Conservation (phyloP, 2,113 vertebrate genomes). For the Phasianus colchicus region DNA sequence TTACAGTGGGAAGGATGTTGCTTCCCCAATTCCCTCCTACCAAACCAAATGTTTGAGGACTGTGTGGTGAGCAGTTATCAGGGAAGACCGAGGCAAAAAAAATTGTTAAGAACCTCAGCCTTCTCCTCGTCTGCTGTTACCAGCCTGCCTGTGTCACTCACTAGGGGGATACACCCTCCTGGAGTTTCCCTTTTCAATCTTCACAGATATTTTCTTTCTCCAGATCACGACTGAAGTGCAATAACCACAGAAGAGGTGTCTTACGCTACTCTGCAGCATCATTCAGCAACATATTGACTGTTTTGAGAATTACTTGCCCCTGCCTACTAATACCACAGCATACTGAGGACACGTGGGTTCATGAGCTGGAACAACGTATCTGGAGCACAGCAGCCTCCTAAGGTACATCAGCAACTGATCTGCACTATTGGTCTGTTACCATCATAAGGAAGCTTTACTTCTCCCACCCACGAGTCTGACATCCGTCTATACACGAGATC, state of each 20-base stretch:
- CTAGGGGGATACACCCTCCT: no score
- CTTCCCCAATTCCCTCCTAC: no score
- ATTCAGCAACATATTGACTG: neutral
- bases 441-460: neutral
- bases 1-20: no score
- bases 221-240: no score
- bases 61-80: no score
- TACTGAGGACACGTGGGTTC: rapidly evolving
- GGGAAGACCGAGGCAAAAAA: no score
- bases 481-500: neutral
- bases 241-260: no score
- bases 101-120: no score
- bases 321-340: neutral
- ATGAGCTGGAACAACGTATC: rapidly evolving
- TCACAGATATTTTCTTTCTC: neutral
- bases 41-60: no score
- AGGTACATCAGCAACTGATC: neutral
- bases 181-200: no score
- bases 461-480: neutral
- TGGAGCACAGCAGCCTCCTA: neutral
- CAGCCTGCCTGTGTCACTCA: no score
- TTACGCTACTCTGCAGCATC: neutral
- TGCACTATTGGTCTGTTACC: neutral
- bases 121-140: no score
- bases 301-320: neutral